phyloP scores from a whole-genome alignment of 1,140 invertebrate genomes.

The Drosophila sturtevanti region DNA sequence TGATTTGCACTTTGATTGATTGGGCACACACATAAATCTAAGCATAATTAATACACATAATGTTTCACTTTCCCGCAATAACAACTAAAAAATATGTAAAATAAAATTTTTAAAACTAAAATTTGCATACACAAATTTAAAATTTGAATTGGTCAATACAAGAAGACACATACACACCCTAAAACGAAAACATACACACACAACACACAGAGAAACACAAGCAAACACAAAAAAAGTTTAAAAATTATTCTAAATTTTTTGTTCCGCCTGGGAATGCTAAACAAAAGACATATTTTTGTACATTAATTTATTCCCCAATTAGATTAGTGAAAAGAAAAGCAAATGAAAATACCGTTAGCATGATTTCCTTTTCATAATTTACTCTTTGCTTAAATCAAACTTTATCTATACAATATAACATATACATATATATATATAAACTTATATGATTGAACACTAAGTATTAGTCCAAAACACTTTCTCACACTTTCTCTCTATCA shows the following conservation, averaged over 20 bases:
- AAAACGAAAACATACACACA: conserved; percentile 15
- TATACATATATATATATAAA: conserved; percentile 3
- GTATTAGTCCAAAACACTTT: conserved; percentile 31
- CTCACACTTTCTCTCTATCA: not conserved
- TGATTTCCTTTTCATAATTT: not conserved
- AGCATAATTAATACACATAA: not conserved
- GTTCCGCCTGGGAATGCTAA: conserved; percentile 44
- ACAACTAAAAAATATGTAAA: conserved; percentile 31
- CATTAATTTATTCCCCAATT: conserved; percentile 25
- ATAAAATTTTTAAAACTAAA: conserved; percentile 38
- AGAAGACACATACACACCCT: conserved; percentile 31
- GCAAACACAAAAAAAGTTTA: conserved; percentile 27
- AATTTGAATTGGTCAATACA: conserved; percentile 54
- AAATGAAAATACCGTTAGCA: not conserved
- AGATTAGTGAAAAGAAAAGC: conserved; percentile 9
- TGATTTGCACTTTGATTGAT: not conserved
- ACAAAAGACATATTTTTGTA: conserved; percentile 7
- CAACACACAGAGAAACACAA: conserved; percentile 22
- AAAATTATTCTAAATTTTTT: conserved; percentile 10
- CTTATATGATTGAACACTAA: conserved; percentile 39
- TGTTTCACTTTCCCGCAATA: not conserved
- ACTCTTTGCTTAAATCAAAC: conserved; percentile 21
- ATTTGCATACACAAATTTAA: conserved; percentile 37
- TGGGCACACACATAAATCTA: conserved; percentile 16
- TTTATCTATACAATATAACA: not conserved